Base-by-base conservation (phyloP, 2,797 vertebrate species). In the Lacerta bilineata region DNA sequence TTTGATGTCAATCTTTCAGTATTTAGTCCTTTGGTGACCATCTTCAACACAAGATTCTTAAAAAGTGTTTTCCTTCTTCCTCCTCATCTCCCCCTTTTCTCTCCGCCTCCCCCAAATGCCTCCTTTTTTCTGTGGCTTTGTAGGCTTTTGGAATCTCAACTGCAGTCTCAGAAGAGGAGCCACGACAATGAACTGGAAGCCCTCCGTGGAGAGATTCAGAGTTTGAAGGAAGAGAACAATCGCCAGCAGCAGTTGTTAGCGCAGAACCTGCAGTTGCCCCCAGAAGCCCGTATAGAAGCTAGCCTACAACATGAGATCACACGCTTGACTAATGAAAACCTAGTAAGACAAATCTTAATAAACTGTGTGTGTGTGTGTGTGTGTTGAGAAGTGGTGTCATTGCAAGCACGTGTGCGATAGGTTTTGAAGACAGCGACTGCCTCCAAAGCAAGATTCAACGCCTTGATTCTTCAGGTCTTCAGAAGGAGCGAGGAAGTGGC, bases 281-380 rank as follows among this genome's bases (percentile, higher is more conserved):
- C 98, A 0, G 98, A 99, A 94, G 99, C 98, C 1, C 98, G 98
- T 46, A 99, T 99, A 0, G 99, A 99, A 93, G 98, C 98, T 95
- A 99, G 99, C 76, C 97, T 99, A 85, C 99, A 99, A 94, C 99
- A 99, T 0, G 99, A 99, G 96, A 99, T 99, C 97, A 99, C 98
- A 3, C 97, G 99, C 8, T 98, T 99, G 88, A 99, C 99, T 83
- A 99, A 99, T 0, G 99, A 99, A 93, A 99, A 99, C 97, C 86
- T 99, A 98, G 99, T 99, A 96, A 91, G 98, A 46, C 89, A 36
- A 13, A 2, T 0, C 1, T 0, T 17, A 36, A 68, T 77, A 75
- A 69, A 79, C 66, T 0, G 17, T 2, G 20, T 46, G 23, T 84
- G 41, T 0, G 17, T 2, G 20, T 43, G 23, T 84, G 41, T 46